Base-by-base conservation (phyloP, 2,888 invertebrate species). In the Pollenia amentaria region DNA sequence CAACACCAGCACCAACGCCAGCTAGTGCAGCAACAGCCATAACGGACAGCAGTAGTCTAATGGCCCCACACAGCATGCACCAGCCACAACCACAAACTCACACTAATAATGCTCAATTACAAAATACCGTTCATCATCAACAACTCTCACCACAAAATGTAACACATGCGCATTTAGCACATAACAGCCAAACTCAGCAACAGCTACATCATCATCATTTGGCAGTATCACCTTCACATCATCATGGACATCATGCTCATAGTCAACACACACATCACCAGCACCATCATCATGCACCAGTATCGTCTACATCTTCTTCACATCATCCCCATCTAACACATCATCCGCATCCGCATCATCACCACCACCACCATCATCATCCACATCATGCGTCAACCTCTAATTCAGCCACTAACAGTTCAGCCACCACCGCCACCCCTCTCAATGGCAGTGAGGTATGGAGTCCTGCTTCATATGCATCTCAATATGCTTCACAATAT, bases 361-460 rank as follows among this genome's bases (percentile, higher is more conserved):
- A 88, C 9, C 88, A 88, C 60, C 87, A 81, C 14, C 75, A 48
- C 18, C 75, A 62, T 55, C 60, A 48, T 48, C 84, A 67, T 91
- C 40, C 44, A 12, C 77, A 75, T 62, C 86, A 84, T 64, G 53
- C 84, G 7, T 72, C 87, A 10, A 40, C 73, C 14, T 40, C 73
- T 44, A 72, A 72, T 21, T 84, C 85, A 16, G 53, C 79, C 16
- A 85, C 81, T 29, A 73, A 79, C 44, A 78, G 51, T 40, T 64
- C 85, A 62, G 80, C 87, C 64, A 85, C 85, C 44, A 51, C 85
- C 11, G 94, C 94, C 90, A 94, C 93, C 89, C 93, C 93, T 85
- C 88, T 88, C 91, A 93, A 93, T 93, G 94, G 94, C 93, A 94
- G 94, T 94, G 95, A 95, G 95, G 95, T 95, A 95, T 95, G 95